Evolutionary conservation across 2,797 vertebrate species (phyloP), one percentile per base, ranked within the genome.

Genomic region (Schizopygopsis pylzovi): DNA sequence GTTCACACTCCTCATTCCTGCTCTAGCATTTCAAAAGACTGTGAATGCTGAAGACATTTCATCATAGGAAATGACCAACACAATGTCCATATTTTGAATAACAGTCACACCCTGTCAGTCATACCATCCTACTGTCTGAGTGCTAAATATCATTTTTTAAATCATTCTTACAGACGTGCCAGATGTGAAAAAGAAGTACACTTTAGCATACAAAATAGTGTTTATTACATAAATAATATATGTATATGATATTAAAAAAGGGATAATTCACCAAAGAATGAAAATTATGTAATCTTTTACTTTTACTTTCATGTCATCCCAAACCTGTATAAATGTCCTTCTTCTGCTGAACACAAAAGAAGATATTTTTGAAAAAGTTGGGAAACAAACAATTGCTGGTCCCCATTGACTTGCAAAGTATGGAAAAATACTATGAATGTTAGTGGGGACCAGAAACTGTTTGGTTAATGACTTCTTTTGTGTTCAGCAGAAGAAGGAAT

Each of bases 51-150:
- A 86, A 33, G 28, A 43, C 1, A 49, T 63, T 67, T 83, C 37
- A 56, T 79, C 61, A 89, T 87, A 88, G 85, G 85, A 87, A 83
- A 67, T 87, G 39, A 83, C 83, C 56, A 76, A 52, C n/a, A 84
- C 37, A 63, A 49, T 61, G 33, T 81, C 72, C 72, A 84, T 59
- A 65, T 82, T 84, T 59, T 85, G 67, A n/a, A 54, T 20, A 77
- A 20, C 77, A 77, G 43, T 72, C 72, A 82, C 79, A 65, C 59
- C 72, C 47, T 47, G 39, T 79, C 52, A 83, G 54, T 28, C 28
- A 37, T 45, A 59, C 39, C 39, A 70, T 43, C 67, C 28, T 67
- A 39, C 73, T 18, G 16, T 54, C 13, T 65, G 20, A 67, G 13
- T 41, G 33, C 22, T 47, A 47, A 22, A 73, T 49, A 63, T 49